Evolutionary conservation across 2,797 vertebrate genomes (phyloP), one percentile per base, ranked within the genome.

Genomic region (Chromis chromis): DNA sequence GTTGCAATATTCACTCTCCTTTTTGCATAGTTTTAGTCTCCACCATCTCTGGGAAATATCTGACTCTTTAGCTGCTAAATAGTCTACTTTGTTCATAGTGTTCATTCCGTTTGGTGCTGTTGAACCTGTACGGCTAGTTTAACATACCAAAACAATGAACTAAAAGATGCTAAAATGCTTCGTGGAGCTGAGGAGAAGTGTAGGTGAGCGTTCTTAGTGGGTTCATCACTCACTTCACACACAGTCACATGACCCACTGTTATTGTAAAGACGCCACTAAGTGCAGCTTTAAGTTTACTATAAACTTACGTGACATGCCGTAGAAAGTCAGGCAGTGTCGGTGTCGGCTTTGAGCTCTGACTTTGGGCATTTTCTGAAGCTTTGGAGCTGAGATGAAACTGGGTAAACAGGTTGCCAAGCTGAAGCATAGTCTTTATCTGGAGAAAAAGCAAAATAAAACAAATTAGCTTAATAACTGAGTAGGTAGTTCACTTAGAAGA

Each of bases 371-470:
- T 79, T 70, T 82, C 82, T 68, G 75, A 44, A 33, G 65, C 60
- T 72, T 79, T 88, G 17, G 89, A 83, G 76, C 84, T 70, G 33
- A 88, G 62, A n/a, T 87, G 89, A 48, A 94, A 89, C 79, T 88
- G 91, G 17, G 88, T 78, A 13, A 94, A 85, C 74, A 92, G 81
- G 69, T 77, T 91, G 78, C 91, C 92, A 42, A 93, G 78, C 70
- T 92, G 92, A 74, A 93, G 88, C 94, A 94, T 95, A 33, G 48
- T 70, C 28, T 77, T 78, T 59, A 39, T 87, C 82, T 85, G 22
- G 42, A 22, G 46, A 39, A 4, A 55, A 10, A 21, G 16, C 0
- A 24, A 7, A 46, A 25, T 1, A 55, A 42, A 46, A 21, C 0
- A 49, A 1, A 17, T 12, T 6, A 25, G 33, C 0, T 22, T 14